These are phyloP conservation scores for Neodiprion fabricii DNA, from an alignment of 1,140 invertebrate species.

Conservation along the genomic window DNA sequence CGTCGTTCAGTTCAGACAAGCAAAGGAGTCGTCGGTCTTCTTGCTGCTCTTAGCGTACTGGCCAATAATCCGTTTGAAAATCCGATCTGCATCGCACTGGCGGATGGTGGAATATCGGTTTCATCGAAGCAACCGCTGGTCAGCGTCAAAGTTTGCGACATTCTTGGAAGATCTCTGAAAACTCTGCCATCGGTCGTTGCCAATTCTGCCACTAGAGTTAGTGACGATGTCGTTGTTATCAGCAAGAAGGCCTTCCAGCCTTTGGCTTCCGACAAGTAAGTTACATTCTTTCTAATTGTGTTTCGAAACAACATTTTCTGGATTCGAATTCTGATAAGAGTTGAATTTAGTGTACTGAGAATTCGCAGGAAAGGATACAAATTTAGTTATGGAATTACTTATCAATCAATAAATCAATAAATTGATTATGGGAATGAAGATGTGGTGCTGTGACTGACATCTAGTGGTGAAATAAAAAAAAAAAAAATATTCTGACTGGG, in stretches of 20 bases:
- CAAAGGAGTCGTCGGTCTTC: slow-evolving; percentile 79
- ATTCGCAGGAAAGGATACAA: no score
- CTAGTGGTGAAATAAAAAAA: neutral
- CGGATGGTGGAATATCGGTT: slow-evolving; percentile 74
- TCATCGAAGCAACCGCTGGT: slow-evolving; percentile 75
- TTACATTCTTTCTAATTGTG: slow-evolving; percentile 19
- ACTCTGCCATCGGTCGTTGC: slow-evolving; percentile 70
- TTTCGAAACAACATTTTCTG: no score
- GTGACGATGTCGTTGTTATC: slow-evolving; percentile 79
- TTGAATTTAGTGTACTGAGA: no score
- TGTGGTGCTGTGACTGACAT: neutral
- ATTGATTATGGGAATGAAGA: neutral
- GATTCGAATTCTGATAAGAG: no score
- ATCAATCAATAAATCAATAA: neutral
- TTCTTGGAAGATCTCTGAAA: slow-evolving; percentile 78
- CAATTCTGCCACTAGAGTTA: slow-evolving; percentile 75
- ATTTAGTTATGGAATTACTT: neutral
- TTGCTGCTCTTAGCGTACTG: slow-evolving; percentile 79
- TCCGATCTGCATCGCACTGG: slow-evolving; percentile 81
- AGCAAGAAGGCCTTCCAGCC: slow-evolving; percentile 69
- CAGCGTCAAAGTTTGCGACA: slow-evolving; percentile 80
- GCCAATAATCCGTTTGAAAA: slow-evolving; percentile 69
- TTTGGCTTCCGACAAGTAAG: slow-evolving; percentile 66
- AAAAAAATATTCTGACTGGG: no score
- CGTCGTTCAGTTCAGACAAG: slow-evolving; percentile 86